Evolutionary conservation across 2,888 invertebrate species (phyloP).

Genomic region (Nowickia ferox): DNA sequence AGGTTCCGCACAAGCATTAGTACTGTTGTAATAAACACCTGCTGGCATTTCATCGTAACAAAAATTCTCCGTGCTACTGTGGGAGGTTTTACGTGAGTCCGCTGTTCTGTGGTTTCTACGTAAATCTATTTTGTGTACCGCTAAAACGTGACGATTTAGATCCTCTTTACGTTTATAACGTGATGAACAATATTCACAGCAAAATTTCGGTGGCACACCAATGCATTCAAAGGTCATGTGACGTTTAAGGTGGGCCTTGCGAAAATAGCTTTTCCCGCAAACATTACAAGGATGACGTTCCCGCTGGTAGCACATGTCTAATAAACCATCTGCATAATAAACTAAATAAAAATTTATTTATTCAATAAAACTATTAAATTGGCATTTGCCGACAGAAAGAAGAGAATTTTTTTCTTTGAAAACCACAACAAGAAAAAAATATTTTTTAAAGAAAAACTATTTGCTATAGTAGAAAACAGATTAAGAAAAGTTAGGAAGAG

Average conservation of each 20-base stretch:
- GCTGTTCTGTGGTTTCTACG: neutral
- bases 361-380: neutral
- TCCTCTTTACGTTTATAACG: constrained; percentile 78
- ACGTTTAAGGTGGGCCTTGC: constrained; percentile 78
- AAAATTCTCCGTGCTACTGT: neutral
- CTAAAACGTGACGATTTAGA: constrained; percentile 75
- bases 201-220: constrained; percentile 75
- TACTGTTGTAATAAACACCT: constrained; percentile 6
- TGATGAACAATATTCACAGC: constrained; percentile 76
- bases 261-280: constrained; percentile 78
- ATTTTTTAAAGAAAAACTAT: too few species aligned
- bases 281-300: constrained; percentile 76
- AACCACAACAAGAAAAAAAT: neutral
- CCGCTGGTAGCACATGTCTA: constrained; percentile 67
- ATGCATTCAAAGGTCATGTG: constrained; percentile 78
- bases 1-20: constrained; percentile 11
- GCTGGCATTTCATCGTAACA: constrained; percentile 15
- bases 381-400: neutral
- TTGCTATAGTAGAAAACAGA: neutral
- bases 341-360: constrained; percentile 38
- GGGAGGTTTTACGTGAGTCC: neutral
- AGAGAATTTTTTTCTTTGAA: constrained; percentile 27
- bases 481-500: too few species aligned
- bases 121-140: constrained; percentile 37
- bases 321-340: constrained; percentile 6